A percentile compares a stretch with the other conserved stretches of the same genome.
phyloP scores from a whole-genome alignment of 2,888 invertebrate genomes.

The Spodoptera picta region DNA sequence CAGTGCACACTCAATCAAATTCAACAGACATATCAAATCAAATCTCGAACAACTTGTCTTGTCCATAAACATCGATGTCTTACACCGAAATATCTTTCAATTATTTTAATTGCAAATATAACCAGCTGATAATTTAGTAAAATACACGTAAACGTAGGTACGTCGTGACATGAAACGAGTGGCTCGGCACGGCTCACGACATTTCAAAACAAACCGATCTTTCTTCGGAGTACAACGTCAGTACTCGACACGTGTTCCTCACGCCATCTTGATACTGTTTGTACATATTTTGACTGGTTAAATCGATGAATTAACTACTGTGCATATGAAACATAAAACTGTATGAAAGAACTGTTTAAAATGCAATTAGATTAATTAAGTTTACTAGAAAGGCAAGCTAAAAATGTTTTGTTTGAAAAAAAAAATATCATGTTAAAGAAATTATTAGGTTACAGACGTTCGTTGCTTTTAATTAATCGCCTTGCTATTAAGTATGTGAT shows the following conservation, averaged over 20 bases:
- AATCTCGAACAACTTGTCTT: not conserved
- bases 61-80: constrained; percentile 3
- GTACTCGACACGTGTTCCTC: constrained; percentile 72
- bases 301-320: constrained; percentile 74
- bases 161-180: constrained; percentile 77
- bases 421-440: too few relatives aligned
- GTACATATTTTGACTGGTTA: constrained; percentile 83
- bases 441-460: too few relatives aligned
- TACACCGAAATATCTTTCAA: constrained; percentile 26
- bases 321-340: constrained; percentile 58
- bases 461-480: too few relatives aligned
- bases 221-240: constrained; percentile 67
- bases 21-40: not conserved
- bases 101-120: constrained; percentile 51
- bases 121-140: constrained; percentile 48
- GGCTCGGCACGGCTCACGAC: constrained; percentile 75
- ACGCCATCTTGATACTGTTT: constrained; percentile 74
- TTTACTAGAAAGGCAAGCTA: too few relatives aligned
- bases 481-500: too few relatives aligned
- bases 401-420: too few relatives aligned
- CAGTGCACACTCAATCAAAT: constrained; percentile 17
- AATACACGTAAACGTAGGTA: constrained; percentile 53
- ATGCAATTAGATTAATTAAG: constrained; percentile 20
- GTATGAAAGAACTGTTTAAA: constrained; percentile 29
- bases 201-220: constrained; percentile 85